phyloP scores from a whole-genome alignment of 2,113 vertebrate species.

The Tragelaphus buxtoni region DNA sequence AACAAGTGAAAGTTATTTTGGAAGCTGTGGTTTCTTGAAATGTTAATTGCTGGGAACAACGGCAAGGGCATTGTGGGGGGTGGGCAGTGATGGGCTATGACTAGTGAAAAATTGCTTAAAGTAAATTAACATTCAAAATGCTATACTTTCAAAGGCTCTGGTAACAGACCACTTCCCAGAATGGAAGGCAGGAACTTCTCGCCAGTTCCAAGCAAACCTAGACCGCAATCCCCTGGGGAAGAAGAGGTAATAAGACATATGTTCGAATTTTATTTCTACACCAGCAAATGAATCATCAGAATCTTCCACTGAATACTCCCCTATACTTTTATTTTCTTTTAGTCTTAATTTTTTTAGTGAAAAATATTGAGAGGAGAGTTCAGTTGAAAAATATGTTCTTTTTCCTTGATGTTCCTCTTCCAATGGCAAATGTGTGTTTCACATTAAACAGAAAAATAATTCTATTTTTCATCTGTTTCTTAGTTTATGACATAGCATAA shows the following conservation, averaged over 20 bases:
- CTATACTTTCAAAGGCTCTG: constrained; percentile 46
- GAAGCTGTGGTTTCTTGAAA: neutral
- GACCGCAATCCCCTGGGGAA: constrained; percentile 39
- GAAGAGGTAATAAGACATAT: constrained; percentile 68
- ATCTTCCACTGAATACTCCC: neutral
- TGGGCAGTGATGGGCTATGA: neutral
- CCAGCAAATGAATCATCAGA: neutral
- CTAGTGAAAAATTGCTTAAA: neutral
- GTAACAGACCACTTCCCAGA: constrained; percentile 76
- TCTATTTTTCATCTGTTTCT: neutral
- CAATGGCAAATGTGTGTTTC: neutral
- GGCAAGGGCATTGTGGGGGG: neutral
- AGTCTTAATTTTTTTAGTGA: neutral
- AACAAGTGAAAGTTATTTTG: neutral
- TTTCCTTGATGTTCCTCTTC: neutral
- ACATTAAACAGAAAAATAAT: neutral
- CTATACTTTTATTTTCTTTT: neutral
- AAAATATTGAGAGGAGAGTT: neutral
- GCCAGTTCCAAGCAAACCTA: constrained; percentile 74
- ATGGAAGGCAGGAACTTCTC: constrained; percentile 67
- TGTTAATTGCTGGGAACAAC: neutral
- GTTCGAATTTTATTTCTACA: neutral
- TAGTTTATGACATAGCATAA: neutral
- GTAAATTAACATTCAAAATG: constrained; percentile 1
- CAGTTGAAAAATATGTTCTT: neutral